A percentile compares a stretch with the other conserved stretches of the same genome.
Conservation (phyloP, 2,888 invertebrate species). For the Noctua comes region DNA sequence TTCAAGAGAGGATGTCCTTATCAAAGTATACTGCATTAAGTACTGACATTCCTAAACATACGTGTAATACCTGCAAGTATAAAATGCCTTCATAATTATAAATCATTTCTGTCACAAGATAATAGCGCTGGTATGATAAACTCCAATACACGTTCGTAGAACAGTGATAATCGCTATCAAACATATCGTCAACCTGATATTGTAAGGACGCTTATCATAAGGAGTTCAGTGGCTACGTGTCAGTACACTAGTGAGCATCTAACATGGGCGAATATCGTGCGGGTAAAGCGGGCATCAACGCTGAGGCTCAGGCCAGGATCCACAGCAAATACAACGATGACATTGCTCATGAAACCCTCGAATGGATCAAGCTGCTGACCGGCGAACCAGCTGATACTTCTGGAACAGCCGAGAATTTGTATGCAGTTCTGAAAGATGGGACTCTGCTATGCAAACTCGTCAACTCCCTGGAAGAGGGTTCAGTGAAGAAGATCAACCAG, state of each 20-base stretch:
- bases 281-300: slow-evolving; percentile 88
- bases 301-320: slow-evolving; percentile 91
- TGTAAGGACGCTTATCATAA: slow-evolving; percentile 82
- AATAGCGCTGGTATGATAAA: slow-evolving; percentile 72
- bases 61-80: slow-evolving; percentile 55
- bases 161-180: slow-evolving; percentile 84
- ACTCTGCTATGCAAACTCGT: slow-evolving; percentile 96
- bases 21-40: slow-evolving; percentile 17
- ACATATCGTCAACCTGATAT: slow-evolving; percentile 81
- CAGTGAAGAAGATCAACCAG: slow-evolving; percentile 97
- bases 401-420: slow-evolving; percentile 97
- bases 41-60: slow-evolving; percentile 42
- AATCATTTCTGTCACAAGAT: slow-evolving; percentile 77
- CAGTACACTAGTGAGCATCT: slow-evolving; percentile 82
- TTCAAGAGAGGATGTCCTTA: slow-evolving; percentile 12
- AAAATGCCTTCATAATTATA: slow-evolving; percentile 72
- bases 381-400: slow-evolving; percentile 95
- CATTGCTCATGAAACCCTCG: slow-evolving; percentile 96
- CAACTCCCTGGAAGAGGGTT: slow-evolving; percentile 95
- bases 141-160: slow-evolving; percentile 76
- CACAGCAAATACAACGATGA: slow-evolving; percentile 99
- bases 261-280: slow-evolving; percentile 88
- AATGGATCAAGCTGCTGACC: slow-evolving; percentile 97
- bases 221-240: slow-evolving; percentile 87
- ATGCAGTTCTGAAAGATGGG: slow-evolving; percentile 97